phyloP scores from a whole-genome alignment of 2,888 invertebrate species.

The Cheilosia variabilis region DNA sequence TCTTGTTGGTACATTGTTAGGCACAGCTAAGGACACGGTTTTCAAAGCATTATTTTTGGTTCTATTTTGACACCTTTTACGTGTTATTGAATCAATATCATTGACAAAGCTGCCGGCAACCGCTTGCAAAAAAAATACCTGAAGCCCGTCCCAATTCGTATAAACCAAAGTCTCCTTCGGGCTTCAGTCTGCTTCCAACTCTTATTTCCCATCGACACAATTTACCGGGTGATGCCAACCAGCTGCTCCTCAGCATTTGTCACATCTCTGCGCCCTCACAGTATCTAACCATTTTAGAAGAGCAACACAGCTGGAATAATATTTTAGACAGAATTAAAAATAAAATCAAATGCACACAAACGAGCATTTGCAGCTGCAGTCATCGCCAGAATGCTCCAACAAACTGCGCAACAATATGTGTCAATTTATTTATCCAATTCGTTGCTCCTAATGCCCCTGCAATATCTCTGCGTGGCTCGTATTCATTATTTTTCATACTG shows the following conservation, averaged over 20 bases:
- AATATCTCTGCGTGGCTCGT: conserved; percentile 24
- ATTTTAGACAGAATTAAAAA: not conserved
- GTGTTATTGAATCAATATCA: too few relatives aligned
- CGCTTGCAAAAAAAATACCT: not conserved
- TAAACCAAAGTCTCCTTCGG: too few relatives aligned
- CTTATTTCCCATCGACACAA: too few relatives aligned
- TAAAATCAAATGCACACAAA: conserved; percentile 6
- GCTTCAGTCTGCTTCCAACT: too few relatives aligned
- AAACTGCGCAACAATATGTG: conserved; percentile 52
- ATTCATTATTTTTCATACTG: conserved; percentile 17
- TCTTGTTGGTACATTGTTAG: too few relatives aligned
- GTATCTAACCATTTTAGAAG: not conserved
- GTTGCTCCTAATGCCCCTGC: conserved; percentile 57
- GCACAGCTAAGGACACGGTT: too few relatives aligned
- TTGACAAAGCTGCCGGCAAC: not conserved
- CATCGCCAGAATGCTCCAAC: conserved; percentile 1
- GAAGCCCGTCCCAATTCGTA: too few relatives aligned
- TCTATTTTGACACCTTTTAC: too few relatives aligned
- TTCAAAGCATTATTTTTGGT: too few relatives aligned
- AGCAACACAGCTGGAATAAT: not conserved
- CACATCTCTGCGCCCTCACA: too few relatives aligned
- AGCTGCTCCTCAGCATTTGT: too few relatives aligned
- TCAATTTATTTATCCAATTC: conserved; percentile 71
- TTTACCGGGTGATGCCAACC: too few relatives aligned
- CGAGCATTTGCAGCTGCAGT: conserved; percentile 23